phyloP scores from a whole-genome alignment of 2,888 invertebrate genomes.

The Capitulum mitella region DNA sequence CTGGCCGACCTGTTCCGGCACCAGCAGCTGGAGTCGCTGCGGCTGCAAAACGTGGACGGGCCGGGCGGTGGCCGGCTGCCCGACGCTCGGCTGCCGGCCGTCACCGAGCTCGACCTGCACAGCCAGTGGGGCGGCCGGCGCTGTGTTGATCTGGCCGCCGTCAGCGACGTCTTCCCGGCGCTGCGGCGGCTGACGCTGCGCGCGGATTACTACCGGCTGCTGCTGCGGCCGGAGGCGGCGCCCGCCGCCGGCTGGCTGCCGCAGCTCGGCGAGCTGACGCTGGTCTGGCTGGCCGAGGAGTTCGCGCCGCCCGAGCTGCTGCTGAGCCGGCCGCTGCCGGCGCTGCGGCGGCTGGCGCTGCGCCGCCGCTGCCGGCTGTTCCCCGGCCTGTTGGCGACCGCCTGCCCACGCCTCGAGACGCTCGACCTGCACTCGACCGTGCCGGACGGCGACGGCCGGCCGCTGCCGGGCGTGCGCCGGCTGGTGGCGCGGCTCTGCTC shows the following conservation, averaged over 20 bases:
- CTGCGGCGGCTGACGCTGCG: not conserved
- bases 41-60: not conserved
- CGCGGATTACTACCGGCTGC: not conserved
- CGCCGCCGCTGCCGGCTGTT: not conserved
- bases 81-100: not conserved
- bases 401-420: not conserved
- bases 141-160: not conserved
- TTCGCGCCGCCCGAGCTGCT: not conserved
- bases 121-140: not conserved
- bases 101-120: constrained; percentile 1
- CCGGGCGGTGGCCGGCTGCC: not conserved
- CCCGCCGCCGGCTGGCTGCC: not conserved
- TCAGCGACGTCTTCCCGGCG: not conserved
- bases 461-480: not conserved
- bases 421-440: not conserved
- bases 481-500: not conserved
- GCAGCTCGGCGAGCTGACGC: not conserved
- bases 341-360: not conserved
- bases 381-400: not conserved
- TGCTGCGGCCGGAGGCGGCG: too few relatives aligned
- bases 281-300: not conserved
- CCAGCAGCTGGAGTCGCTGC: not conserved
- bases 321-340: not conserved
- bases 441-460: not conserved
- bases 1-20: not conserved